phyloP scores from a whole-genome alignment of 2,888 invertebrate species.

The Salpingus planirostris region DNA sequence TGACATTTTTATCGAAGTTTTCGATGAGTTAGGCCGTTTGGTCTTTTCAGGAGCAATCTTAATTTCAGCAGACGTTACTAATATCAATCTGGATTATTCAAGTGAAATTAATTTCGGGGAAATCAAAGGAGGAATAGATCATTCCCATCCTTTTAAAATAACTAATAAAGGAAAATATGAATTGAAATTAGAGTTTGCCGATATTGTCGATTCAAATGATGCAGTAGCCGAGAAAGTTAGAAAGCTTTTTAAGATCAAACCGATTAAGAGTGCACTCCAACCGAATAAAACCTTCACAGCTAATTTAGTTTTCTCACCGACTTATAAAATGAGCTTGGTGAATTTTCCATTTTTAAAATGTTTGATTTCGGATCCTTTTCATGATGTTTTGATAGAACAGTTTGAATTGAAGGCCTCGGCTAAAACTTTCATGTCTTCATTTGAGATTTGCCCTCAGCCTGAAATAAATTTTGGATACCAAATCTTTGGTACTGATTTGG shows the following conservation, averaged over 20 bases:
- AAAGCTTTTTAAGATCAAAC: conserved; percentile 18
- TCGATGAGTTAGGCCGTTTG: conserved; percentile 42
- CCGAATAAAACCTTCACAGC: conserved; percentile 18
- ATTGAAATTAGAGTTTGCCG: conserved; percentile 16
- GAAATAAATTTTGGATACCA: conserved; percentile 53
- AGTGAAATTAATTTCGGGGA: conserved; percentile 46
- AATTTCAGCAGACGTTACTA: conserved; percentile 51
- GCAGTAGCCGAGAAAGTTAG: conserved; percentile 5
- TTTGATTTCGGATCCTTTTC: conserved; percentile 25
- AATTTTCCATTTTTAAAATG: conserved; percentile 29
- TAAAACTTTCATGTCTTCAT: conserved; percentile 33
- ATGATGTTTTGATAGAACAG: conserved; percentile 24
- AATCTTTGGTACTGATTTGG: conserved; percentile 45
- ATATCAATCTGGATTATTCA: conserved; percentile 46
- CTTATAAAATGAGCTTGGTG: conserved; percentile 22
- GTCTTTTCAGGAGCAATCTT: conserved; percentile 21
- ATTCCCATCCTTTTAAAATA: conserved; percentile 43
- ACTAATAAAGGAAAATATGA: conserved; percentile 49
- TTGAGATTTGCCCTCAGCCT: conserved; percentile 48
- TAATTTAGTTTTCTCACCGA: conserved; percentile 24
- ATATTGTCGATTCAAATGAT: conserved; percentile 9
- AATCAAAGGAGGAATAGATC: conserved; percentile 48
- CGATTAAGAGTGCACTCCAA: conserved; percentile 9
- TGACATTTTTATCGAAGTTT: conserved; percentile 25
- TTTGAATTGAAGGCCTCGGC: conserved; percentile 30